Evolutionary conservation across 2,888 invertebrate species (phyloP), one percentile per base, ranked within the genome.

Genomic region (Lepidocyrtoides sp.): DNA sequence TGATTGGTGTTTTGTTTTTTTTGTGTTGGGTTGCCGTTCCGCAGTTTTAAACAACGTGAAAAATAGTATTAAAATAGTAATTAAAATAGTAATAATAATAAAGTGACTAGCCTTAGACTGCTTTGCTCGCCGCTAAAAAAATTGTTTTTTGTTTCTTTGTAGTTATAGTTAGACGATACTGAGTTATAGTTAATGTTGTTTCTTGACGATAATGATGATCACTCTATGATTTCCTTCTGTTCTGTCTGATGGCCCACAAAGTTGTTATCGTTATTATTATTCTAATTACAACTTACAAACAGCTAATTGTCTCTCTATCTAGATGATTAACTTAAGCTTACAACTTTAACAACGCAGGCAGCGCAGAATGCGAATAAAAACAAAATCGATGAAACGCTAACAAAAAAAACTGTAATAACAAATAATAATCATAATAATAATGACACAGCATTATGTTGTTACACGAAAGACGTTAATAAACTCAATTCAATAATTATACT

Each of bases 71-170:
- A 72, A 72, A 72, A 66, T 48, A 75, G 36, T 14, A 69, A 12
- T 69, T 23, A 75, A n/a, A 54, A 8, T 54, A 7, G 63, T 89
- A 90, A 84, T 75, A 89, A 83, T 75, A 89, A 84, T 36, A 85
- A n/a, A 63, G 79, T 90, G 90, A 90, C 90, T 90, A 90, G 90
- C 79, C 90, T 84, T 90, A 85, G 90, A 90, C 90, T 90, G 79
- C 75, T 82, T 82, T 79, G 20, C 32, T 79, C 51, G 2, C 29
- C 54, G n/a, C 17, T 7, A n/a, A n/a, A n/a, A n/a, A n/a, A 2
- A 14, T 12, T 17, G 12, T 17, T 20, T 77, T 51, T 77, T 48
- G 23, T 77, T 23, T 23, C 48, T 51, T 72, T 48, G 17, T 2
- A 17, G 10, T 69, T 36, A 51, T 48, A 36, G 36, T 36, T 36